Evolutionary conservation across 2,113 vertebrate genomes (phyloP), one percentile per base, ranked within the genome.

Genomic region (Scortum barcoo): DNA sequence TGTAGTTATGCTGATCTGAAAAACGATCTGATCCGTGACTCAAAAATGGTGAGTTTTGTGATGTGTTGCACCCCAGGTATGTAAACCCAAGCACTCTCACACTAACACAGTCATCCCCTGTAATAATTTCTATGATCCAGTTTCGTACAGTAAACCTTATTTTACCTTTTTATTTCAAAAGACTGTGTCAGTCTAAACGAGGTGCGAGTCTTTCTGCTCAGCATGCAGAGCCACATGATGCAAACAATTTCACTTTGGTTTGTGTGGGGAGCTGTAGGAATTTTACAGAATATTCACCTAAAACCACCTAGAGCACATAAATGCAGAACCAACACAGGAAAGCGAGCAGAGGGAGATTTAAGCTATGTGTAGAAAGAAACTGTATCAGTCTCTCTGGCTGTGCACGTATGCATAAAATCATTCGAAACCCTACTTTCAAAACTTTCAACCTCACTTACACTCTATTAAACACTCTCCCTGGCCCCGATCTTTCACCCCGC

Each of bases 391-490:
- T 54, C 19, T 63, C 11, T 65, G 57, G 44, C 13, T 54, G 11
- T 24, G 48, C 54, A 63, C 54, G 24, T 63, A 42, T 20, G 22
- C 57, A 72, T 13, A 63, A 57, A 68, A 50, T 33, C 22, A 30
- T 67, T 40, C 14, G 66, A 75, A 80, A 60, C 33, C 36, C 40
- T 48, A 48, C 22, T 56, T 67, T 75, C 53, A 70, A 74, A 66
- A 67, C 26, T 28, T 66, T 77, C 20, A 57, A 75, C 56, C 63
- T 66, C 57, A 28, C 68, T 40, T 42, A 40, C 53, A 65, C 38
- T 38, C 38, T 42, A 36, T 50, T 67, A 42, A 84, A 74, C 33
- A 42, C 38, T 62, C 70, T 40, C 19, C 6, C 62, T 48, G 48
- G 73, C 42, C 76, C 16, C 40, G 11, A 20, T 42, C 42, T 73